Percentiles rank a stretch among this genome's conserved stretches.
phyloP scores from a whole-genome alignment of 2,888 invertebrate genomes.

The Carpatolechia fugitivella region DNA sequence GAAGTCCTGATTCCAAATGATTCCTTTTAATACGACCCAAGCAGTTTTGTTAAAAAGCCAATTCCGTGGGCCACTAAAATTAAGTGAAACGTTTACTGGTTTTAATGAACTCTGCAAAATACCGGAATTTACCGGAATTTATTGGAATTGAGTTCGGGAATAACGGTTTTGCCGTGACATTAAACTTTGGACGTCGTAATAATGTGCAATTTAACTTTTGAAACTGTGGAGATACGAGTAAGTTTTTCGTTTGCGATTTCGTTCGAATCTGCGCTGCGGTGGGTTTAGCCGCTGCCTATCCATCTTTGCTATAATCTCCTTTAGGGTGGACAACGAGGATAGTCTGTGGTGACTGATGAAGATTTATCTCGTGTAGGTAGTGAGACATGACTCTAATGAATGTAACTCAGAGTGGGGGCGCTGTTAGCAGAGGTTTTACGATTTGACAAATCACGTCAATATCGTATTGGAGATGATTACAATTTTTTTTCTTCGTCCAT shows the following conservation, averaged over 20 bases:
- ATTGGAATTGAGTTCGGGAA: constrained; percentile 23
- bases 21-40: not conserved
- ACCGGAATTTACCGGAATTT: constrained; percentile 23
- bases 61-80: constrained; percentile 42
- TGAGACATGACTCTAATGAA: not conserved
- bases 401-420: not conserved
- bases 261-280: not conserved
- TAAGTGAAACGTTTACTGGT: constrained; percentile 45
- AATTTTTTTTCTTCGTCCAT: no score
- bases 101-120: constrained; percentile 50
- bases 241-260: not conserved
- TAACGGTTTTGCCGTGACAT: constrained; percentile 14
- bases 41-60: constrained; percentile 25
- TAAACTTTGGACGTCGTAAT: constrained; percentile 27
- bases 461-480: no score
- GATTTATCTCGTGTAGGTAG: not conserved
- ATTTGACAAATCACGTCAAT: no score
- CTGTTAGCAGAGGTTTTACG: not conserved
- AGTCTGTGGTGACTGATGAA: not conserved
- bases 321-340: not conserved
- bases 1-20: constrained; percentile 13
- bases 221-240: constrained; percentile 24
- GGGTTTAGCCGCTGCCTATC: not conserved
- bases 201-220: constrained; percentile 49
- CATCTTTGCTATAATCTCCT: not conserved